Evolutionary conservation across 2,113 vertebrate species (phyloP), one percentile per base, ranked within the genome.

Genomic region (Corydoras sp.): DNA sequence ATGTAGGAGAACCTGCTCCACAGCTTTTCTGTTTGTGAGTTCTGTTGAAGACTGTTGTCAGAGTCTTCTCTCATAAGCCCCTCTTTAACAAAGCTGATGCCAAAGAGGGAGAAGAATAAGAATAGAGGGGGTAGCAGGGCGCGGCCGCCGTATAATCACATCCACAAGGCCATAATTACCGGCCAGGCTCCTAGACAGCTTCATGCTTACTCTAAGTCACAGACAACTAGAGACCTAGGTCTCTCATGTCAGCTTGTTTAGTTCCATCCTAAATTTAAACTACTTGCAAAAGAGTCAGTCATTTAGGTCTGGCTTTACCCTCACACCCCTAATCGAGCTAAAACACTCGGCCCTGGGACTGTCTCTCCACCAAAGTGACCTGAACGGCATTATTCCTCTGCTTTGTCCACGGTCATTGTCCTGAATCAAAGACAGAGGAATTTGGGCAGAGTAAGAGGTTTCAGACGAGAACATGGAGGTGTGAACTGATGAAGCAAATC

Each of bases 121-220:
- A 63, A 76, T 53, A 48, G 75, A 65, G 59, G 77, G 82, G 84
- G 84, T 81, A 79, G 58, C 78, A 83, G 87, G 88, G 88, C 64
- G 86, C 77, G 86, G 87, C 80, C 81, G 83, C 86, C 84, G 82
- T 87, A 82, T 89, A 90, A 89, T 89, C 86, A 87, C 83, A 86
- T 87, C 80, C 60, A 78, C 86, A 85, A 88, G 84, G 83, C 84
- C 87, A 83, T 87, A 89, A 91, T 90, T 90, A 89, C 85, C 11
- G 78, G 83, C 82, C 79, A 80, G 84, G 84, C 85, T 85, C 82
- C 72, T 75, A 86, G 81, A 88, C 85, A 83, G 86, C 85, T 80
- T 73, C 60, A 74, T 75, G 72, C 76, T 76, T 68, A 60, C 31
- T 51, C 35, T 66, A 56, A 75, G 79, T 77, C 79, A 81, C 69